Evolutionary conservation across 1,140 invertebrate genomes (phyloP), one percentile per base, ranked within the genome.

Genomic region (Charaxes varanes): DNA sequence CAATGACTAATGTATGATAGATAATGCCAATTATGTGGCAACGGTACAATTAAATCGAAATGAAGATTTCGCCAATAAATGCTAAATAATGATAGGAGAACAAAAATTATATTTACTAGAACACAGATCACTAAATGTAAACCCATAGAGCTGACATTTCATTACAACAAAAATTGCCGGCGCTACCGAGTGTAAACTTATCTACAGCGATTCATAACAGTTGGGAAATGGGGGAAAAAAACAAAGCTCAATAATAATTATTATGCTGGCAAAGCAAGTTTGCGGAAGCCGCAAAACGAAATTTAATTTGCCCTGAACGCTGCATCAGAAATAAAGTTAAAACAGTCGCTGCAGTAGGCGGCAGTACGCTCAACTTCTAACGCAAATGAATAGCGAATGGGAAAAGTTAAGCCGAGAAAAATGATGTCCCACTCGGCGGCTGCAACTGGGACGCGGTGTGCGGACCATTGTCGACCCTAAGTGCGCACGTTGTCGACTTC

Each of bases 261-360:
- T 71, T 73, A 79, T 72, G 58, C 60, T 67, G 61, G 55, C 56
- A 51, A 77, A 73, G 58, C 51, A 63, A 79, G 68, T 83, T 79
- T 78, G 71, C 67, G 67, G 71, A 79, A 83, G 62, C 77, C 74
- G 61, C 79, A 78, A 81, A 78, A 79, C 77, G 71, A 79, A 83
- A 81, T 81, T 81, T 83, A 83, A 83, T 80, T 83, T 80, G 72
- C 67, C 70, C 74, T 78, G 76, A 83, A 81, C 68, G 74, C 72
- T 81, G 77, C 76, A 81, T 78, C 77, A 83, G 72, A 78, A 79
- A 83, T 80, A 79, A 79, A 83, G 79, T 83, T 80, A 79, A 83
- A 83, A 83, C 77, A 83, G 79, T 77, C 71, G 66, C 60, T 73
- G 77, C 73, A 78, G 66, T 70, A 66, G 72, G 66, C 63, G 52